These are phyloP conservation scores for honey bee (Apis mellifera) DNA, from an alignment of 1,140 invertebrate genomes.

Conservation along the genomic window Amel_HAv3.1 CM009936.2:13152001-13152500, in stretches of 20 bases:
- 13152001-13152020: too few species aligned
- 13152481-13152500: conserved; percentile 92
- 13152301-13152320: conserved; percentile 47
- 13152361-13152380: conserved; percentile 46
- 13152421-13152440: conserved; percentile 59
- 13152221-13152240: conserved; percentile 73
- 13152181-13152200: conserved; percentile 76
- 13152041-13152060: background rate
- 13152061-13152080: background rate
- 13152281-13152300: conserved; percentile 42
- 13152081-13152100: conserved; percentile 50
- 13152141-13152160: conserved; percentile 77
- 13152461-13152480: conserved; percentile 78
- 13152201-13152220: conserved; percentile 78
- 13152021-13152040: background rate
- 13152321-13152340: conserved; percentile 43
- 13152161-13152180: conserved; percentile 77
- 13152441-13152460: conserved; percentile 44
- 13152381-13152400: conserved; percentile 33
- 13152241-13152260: conserved; percentile 62
- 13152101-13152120: conserved; percentile 66
- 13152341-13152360: conserved; percentile 59
- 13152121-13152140: conserved; percentile 77
- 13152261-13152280: conserved; percentile 40
- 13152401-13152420: conserved; percentile 24